Evolutionary conservation across 2,113 vertebrate genomes (phyloP), one percentile per base, ranked within the genome.

Genomic region (Mobula birostris): DNA sequence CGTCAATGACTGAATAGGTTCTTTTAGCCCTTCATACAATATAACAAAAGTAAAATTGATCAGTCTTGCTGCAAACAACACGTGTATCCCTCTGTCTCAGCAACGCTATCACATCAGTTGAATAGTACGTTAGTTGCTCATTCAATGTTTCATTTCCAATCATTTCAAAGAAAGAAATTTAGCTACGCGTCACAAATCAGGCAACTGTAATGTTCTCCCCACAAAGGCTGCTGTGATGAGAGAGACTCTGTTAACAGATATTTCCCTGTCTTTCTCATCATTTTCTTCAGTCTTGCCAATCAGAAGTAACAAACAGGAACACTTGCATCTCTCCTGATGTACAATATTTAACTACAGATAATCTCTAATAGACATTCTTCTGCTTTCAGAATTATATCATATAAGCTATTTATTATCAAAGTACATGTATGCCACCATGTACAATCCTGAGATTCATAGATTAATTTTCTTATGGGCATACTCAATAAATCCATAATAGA

Each of bases 261-360:
- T 14, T 48, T 58, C 40, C 82, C 21, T 58, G 40, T 15, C 82
- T 56, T 40, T 14, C 48, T 48, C 48, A 40, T 56, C 24, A 19
- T 56, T 48, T 85, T 85, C 40, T 85, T 36, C 7, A 21, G 82
- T 85, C 82, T 19, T 85, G 48, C 56, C 82, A 85, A 85, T 85
- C 82, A 85, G 48, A 48, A 48, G 17, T 85, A 19, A 85, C 21
- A 56, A 56, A 85, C 21, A 40, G 40, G 56, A 85, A 56, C 21
- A 48, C 80, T 48, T 83, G 80, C 80, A 48, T 48, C 80, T 83
- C 80, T 14, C 14, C 80, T 48, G 15, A 56, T 24, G 48, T 56
- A 85, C 32, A 85, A 27, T 56, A 80, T 80, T 80, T 80, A 40
- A 85, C 24, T 85, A 58, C n/a, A 85, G 76, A n/a, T 85, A 56